phyloP scores from a whole-genome alignment of 2,797 vertebrate genomes.

The Darevskia nairensis region DNA sequence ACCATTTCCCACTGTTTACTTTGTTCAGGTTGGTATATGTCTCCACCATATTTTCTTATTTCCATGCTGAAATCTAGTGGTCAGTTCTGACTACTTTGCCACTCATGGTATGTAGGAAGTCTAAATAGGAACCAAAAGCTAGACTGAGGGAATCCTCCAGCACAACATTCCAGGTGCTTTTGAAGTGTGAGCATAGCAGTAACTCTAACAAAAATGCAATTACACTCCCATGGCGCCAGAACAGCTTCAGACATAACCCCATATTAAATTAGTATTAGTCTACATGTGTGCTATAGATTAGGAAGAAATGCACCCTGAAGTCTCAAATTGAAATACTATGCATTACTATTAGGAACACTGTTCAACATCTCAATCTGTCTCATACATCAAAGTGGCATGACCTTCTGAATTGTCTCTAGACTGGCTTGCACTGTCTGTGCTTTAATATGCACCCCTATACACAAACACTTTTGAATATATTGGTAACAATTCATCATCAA shows the following conservation, averaged over 20 bases:
- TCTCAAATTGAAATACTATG: slow-evolving; percentile 65
- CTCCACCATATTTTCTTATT: neutral
- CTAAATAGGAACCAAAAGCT: slow-evolving; percentile 1
- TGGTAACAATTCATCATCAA: slow-evolving; percentile 58
- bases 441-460: slow-evolving; percentile 51
- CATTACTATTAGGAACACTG: slow-evolving; percentile 62
- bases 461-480: slow-evolving; percentile 50
- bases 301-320: slow-evolving; percentile 47
- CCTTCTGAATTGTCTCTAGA: slow-evolving; percentile 57
- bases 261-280: slow-evolving; percentile 43
- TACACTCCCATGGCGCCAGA: slow-evolving; percentile 30
- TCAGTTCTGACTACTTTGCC: neutral
- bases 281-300: slow-evolving; percentile 53
- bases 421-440: slow-evolving; percentile 42
- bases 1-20: neutral
- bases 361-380: slow-evolving; percentile 65
- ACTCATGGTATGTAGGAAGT: neutral
- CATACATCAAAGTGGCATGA: slow-evolving; percentile 58
- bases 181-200: slow-evolving; percentile 24
- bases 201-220: slow-evolving; percentile 22
- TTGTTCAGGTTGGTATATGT: neutral
- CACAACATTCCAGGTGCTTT: slow-evolving; percentile 50
- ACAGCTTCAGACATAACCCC: slow-evolving; percentile 53
- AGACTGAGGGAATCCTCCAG: slow-evolving; percentile 32
- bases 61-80: neutral